Evolutionary conservation across 2,888 invertebrate genomes (phyloP).

Genomic region (Lysandra bellargus): DNA sequence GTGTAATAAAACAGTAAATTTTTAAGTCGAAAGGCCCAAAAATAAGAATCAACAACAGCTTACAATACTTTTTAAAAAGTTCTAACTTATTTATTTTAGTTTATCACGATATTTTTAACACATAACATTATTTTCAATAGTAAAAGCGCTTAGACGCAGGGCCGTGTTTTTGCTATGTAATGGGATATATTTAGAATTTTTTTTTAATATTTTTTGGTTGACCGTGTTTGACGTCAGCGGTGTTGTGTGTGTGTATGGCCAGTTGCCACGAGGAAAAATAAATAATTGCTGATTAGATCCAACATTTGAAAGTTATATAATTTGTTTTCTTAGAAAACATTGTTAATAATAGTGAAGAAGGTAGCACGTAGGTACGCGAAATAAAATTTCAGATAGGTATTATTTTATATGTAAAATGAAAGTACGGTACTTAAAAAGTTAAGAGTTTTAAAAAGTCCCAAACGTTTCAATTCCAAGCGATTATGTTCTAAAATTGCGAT

Average conservation of each 20-base stretch:
- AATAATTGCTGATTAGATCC: not conserved
- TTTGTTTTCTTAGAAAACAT: constrained; percentile 6
- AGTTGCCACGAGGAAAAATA: constrained; percentile 18
- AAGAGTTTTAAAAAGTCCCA: too few species aligned
- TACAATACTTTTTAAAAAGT: not conserved
- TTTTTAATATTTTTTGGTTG: constrained; percentile 1
- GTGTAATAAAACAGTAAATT: not conserved
- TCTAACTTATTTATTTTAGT: too few species aligned
- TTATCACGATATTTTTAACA: not conserved
- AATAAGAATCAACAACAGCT: not conserved
- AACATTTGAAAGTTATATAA: not conserved
- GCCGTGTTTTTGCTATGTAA: constrained; percentile 6
- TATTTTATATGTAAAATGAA: not conserved
- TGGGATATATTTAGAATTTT: not conserved
- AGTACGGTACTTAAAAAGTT: too few species aligned
- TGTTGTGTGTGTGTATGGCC: not conserved
- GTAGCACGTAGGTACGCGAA: not conserved
- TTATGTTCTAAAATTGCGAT: too few species aligned
- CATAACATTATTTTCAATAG: not conserved
- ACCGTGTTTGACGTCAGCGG: not conserved
- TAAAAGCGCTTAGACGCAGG: not conserved
- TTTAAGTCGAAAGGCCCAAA: too few species aligned
- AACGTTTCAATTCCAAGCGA: too few species aligned
- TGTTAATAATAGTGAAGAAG: not conserved
- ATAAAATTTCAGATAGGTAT: not conserved